phyloP scores from a whole-genome alignment of 2,888 invertebrate genomes.

The Drosophila tanythrix region DNA sequence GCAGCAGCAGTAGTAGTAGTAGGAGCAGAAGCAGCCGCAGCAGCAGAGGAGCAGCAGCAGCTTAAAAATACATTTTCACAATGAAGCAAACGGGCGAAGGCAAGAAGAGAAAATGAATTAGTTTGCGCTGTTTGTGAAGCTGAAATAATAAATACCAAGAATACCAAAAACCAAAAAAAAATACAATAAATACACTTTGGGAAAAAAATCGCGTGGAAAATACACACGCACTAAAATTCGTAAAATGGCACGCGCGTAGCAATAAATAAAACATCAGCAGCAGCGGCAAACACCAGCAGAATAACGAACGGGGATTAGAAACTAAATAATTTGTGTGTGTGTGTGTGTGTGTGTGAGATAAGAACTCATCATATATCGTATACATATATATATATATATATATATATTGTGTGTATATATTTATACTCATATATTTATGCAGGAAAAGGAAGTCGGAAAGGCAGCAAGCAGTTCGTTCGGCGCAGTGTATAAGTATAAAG shows the following conservation, averaged over 20 bases:
- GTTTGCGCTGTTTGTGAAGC: slow-evolving; percentile 46
- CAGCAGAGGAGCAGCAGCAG: slow-evolving; percentile 57
- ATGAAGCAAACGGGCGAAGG: slow-evolving; percentile 76
- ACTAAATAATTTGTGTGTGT: slow-evolving; percentile 28
- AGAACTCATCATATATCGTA: slow-evolving; percentile 34
- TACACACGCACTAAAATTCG: slow-evolving; percentile 13
- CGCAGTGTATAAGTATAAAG: slow-evolving; percentile 47
- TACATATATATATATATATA: slow-evolving; percentile 11
- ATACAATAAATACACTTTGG: slow-evolving; percentile 36
- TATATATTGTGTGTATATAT: slow-evolving; percentile 1
- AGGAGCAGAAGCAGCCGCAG: slow-evolving; percentile 37
- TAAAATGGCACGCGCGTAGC: slow-evolving; percentile 74
- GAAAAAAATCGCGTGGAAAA: slow-evolving; percentile 37
- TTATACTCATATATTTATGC: slow-evolving; percentile 37
- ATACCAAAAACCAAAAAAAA: slow-evolving; percentile 20
- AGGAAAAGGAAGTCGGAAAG: slow-evolving; percentile 50
- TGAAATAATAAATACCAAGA: slow-evolving; percentile 49
- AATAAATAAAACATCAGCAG: slow-evolving; percentile 59
- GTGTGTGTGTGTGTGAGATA: slow-evolving; percentile 43
- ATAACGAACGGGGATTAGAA: slow-evolving; percentile 31
- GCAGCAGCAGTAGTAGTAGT: slow-evolving; percentile 46
- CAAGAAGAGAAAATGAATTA: slow-evolving; percentile 64
- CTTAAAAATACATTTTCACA: slow-evolving; percentile 81
- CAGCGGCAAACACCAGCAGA: slow-evolving; percentile 15
- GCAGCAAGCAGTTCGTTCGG: slow-evolving; percentile 29